Base-by-base conservation (phyloP, 2,113 vertebrate genomes). In the Hucho hucho region DNA sequence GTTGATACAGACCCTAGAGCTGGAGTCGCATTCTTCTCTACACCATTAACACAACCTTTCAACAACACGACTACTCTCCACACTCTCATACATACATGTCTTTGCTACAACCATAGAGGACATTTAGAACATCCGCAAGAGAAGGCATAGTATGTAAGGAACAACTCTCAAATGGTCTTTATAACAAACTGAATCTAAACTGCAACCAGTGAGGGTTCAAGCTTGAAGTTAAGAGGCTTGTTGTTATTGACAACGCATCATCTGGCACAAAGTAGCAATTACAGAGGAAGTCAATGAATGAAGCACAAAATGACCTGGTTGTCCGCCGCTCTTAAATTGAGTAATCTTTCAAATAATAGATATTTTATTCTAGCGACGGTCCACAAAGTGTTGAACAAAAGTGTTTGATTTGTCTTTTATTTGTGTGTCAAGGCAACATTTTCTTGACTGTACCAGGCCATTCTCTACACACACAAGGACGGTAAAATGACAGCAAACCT, bases 281-380 rank as follows among this genome's bases (percentile, higher is more conserved):
- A 83, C 72, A 67, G 74, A 77, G 75, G 66, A 76, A 79, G 78
- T 83, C 77, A 64, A 78, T 77, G 82, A 83, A 87, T 77, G 74
- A 70, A 76, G 68, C 25, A 25, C 74, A 81, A 83, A 89, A 88
- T 72, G 29, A 59, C 65, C 70, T 73, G 56, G 53, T 1, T 81
- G 84, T 78, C 75, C 66, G 70, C 68, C 69, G 81, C 78, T 68
- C 75, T 75, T 85, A 89, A 89, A 89, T 86, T 84, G 77, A 77
- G 72, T 77, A 69, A 72, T 83, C 72, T 87, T 75, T 84, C 84
- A 88, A 85, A 70, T n/a, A 76, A 91, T 89, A 22, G 84, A 89
- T 89, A 78, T 71, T 73, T 58, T 1, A 72, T 84, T 73, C 69
- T 73, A 65, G 81, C 66, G 69, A 72, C 65, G 58, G 26, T 75